A percentile compares a stretch with the other conserved stretches of the same genome.
phyloP scores from a whole-genome alignment of 2,113 vertebrate species.

The Accipiter virgatus region DNA sequence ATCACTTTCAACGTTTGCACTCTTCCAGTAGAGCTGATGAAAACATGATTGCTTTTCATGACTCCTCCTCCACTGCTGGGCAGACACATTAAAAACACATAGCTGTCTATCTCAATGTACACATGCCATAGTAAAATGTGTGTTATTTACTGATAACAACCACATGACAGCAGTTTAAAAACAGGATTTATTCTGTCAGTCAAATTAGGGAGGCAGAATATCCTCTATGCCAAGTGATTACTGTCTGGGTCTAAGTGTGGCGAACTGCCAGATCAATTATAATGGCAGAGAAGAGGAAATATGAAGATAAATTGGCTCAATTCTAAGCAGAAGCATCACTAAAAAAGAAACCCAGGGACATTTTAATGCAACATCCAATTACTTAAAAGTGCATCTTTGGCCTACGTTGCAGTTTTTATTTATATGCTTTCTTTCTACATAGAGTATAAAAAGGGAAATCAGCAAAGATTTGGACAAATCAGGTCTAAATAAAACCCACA shows the following conservation, averaged over 20 bases:
- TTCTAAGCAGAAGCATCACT: conserved; percentile 69
- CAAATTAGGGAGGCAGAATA: conserved; percentile 68
- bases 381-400: conserved; percentile 45
- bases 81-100: conserved; percentile 39
- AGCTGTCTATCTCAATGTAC: conserved; percentile 57
- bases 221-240: conserved; percentile 63
- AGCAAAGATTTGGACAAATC: neutral
- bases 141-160: conserved; percentile 76
- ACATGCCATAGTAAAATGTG: conserved; percentile 60
- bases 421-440: neutral
- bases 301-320: conserved; percentile 76
- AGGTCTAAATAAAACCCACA: neutral
- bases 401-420: conserved; percentile 13
- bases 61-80: neutral
- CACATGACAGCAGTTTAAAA: conserved; percentile 63
- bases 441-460: conserved; percentile 1
- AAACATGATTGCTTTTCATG: conserved; percentile 13
- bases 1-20: neutral
- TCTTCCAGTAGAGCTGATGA: neutral
- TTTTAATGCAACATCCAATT: conserved; percentile 69
- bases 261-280: conserved; percentile 74
- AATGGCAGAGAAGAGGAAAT: conserved; percentile 62
- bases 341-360: conserved; percentile 68
- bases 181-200: conserved; percentile 69
- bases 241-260: conserved; percentile 45